Conservation (phyloP, 64 coral and sea anemone species). For the Dendronephthya gigantea region DNA sequence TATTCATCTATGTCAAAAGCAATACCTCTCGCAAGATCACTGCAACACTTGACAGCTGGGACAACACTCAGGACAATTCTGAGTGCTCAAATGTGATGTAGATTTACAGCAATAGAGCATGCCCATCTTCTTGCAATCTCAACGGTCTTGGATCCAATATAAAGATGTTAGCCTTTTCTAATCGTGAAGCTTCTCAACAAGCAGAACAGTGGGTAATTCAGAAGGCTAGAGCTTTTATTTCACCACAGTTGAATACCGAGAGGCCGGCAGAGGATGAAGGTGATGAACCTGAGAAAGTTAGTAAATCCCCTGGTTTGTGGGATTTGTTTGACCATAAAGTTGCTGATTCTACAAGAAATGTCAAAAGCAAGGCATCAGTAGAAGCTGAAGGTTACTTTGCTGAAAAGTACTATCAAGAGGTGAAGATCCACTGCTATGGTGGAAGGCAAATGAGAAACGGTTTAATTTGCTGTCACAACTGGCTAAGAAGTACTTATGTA, state of each 20-base stretch:
- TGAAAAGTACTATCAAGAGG: constrained; percentile 5
- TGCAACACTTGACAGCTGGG: not conserved
- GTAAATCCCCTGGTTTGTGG: constrained; percentile 12
- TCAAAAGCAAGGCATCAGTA: not conserved
- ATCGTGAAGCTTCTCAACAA: not conserved
- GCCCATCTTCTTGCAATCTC: not conserved
- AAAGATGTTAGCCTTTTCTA: not conserved
- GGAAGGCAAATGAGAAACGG: not conserved
- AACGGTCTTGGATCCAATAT: not conserved
- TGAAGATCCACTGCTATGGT: constrained; percentile 23
- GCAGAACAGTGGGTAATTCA: not conserved
- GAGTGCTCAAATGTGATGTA: not conserved
- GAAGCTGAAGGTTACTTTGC: constrained; percentile 16
- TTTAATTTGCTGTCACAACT: constrained; percentile 2
- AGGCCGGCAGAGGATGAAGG: not conserved
- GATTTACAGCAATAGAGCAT: not conserved
- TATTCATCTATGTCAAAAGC: too few species aligned
- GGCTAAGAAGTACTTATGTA: constrained; percentile 23
- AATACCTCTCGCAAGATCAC: too few species aligned
- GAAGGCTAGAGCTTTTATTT: not conserved
- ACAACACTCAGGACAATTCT: not conserved
- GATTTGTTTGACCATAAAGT: constrained; percentile 19
- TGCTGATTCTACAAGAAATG: constrained; percentile 5
- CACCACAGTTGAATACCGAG: not conserved
- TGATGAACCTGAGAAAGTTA: not conserved